These are phyloP conservation scores for Conops quadrifasciatus DNA, from an alignment of 2,888 invertebrate genomes.

Conservation along the genomic window DNA sequence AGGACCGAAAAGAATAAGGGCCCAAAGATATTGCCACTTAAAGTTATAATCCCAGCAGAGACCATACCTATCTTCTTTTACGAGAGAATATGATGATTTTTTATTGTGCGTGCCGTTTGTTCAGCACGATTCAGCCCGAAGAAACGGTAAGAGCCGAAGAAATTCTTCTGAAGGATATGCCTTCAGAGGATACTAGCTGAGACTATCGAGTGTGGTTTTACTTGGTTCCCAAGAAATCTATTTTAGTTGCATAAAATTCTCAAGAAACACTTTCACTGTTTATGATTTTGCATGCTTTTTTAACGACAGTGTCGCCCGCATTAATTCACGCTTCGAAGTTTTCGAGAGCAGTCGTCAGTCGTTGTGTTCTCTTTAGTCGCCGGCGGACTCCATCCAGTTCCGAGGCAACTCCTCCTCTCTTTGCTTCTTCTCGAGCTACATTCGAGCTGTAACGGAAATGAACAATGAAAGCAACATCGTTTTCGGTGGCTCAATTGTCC, in stretches of 20 bases:
- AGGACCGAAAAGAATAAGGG: neutral
- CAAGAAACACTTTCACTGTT: slow-evolving; percentile 21
- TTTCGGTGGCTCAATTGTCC: slow-evolving; percentile 10
- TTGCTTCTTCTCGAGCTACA: slow-evolving; percentile 15
- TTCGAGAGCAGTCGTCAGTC: neutral
- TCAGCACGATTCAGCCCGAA: too few species aligned
- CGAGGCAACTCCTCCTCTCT: neutral
- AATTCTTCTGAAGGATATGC: too few species aligned
- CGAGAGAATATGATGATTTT: too few species aligned
- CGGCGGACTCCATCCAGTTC: too few species aligned
- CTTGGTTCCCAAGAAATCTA: slow-evolving; percentile 29
- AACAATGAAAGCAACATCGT: slow-evolving; percentile 43
- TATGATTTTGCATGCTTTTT: slow-evolving; percentile 22
- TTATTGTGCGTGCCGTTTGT: too few species aligned
- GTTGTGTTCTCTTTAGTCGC: neutral
- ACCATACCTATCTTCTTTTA: neutral
- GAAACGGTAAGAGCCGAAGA: too few species aligned
- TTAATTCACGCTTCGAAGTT: slow-evolving; percentile 43
- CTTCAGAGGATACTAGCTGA: neutral
- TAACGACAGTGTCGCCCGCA: slow-evolving; percentile 19
- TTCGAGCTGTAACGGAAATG: slow-evolving; percentile 44
- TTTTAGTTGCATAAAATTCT: slow-evolving; percentile 42
- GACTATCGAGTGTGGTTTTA: slow-evolving; percentile 7
- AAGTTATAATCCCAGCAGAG: slow-evolving; percentile 6
- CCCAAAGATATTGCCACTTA: too few species aligned